Base-by-base conservation (phyloP, 1,140 invertebrate genomes). In the Drosophila erecta region DNA sequence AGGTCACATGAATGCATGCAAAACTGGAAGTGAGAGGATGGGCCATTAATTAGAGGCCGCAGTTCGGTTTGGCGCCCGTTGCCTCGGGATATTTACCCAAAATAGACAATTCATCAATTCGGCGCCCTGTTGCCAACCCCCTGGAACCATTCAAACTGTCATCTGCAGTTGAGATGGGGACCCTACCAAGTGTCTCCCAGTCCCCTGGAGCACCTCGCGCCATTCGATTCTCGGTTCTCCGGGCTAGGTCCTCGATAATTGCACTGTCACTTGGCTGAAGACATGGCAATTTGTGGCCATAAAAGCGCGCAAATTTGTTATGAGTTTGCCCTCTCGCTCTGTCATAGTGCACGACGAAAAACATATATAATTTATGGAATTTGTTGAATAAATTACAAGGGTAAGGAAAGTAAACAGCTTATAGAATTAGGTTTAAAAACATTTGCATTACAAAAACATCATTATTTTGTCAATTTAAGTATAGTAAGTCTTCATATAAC, bases 231-330 rank as follows among this genome's bases (percentile, higher is more conserved):
- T 35, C 12, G 24, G 47, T 8, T 51, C 58, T 62, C 51, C 49
- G 44, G 41, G 67, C 76, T 50, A 57, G 79, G 75, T 62, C 70
- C 71, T 89, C 83, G 79, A 87, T 87, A 87, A 87, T 87, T 87
- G 83, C 83, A 77, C 83, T 89, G 83, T 87, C 83, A 87, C 84
- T 87, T 87, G 79, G 76, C 79, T 87, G 79, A 89, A 89, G 84
- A 87, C 83, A 89, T 87, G 83, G 83, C 83, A 87, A 87, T 86
- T 86, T 86, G 81, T 87, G 83, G 79, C 79, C 81, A 86, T 89
- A 89, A 87, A 87, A 89, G 83, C 84, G 79, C 84, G 84, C 83
- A 87, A 87, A 87, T 87, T 89, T 89, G 83, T 87, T 87, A 87
- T 87, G 75, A 86, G 77, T 72, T 76, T 51, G 44, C 51, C 59